Base-by-base conservation (phyloP, 2,113 vertebrate genomes). In the Hyperopisus bebe region DNA sequence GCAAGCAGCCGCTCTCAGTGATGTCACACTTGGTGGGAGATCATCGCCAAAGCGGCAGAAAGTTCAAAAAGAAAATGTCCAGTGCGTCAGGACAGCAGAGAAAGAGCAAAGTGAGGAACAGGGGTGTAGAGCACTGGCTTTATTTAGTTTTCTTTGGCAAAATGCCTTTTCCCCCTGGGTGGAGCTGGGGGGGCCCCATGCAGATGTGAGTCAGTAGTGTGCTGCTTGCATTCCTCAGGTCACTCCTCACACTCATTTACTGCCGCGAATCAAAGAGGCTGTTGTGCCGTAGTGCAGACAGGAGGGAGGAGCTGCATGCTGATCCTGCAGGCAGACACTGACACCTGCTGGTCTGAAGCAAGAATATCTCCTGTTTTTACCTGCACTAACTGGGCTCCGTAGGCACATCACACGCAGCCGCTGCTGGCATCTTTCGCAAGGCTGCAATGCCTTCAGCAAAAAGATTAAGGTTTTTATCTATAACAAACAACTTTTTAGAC, bases 131-230 rank as follows among this genome's bases (percentile, higher is more conserved):
- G 35, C 21, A 31, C 0, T 21, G 39, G 17, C 7, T 86, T 50
- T 53, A 86, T 83, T 86, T 50, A 31, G 47, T 51, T n/a, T 87
- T 87, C 35, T 58, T 87, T 55, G n/a, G 48, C 17, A 55, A 17
- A 53, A 50, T 55, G 6, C 39, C 47, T 27, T 86, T 86, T 50
- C 24, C 46, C 24, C 83, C 3, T 86, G 24, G 19, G 6, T 39
- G 35, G 77, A 24, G 24, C 42, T 8, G 42, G 31, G 86, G 51
- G 86, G 51, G 31, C 10, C 39, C 1, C 58, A n/a, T 42, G 53
- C 89, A 89, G 80, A 89, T 85, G 89, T 84, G 51, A 84, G 48
- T 42, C 77, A 84, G 77, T 53, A 48, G 46, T 44, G 74, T 27
- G n/a, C 27, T 21, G 47, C 74, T 44, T 24, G 31, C 48, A 55